Evolutionary conservation across 2,113 vertebrate species (phyloP).

Genomic region (Malurus alboscapulatus): DNA sequence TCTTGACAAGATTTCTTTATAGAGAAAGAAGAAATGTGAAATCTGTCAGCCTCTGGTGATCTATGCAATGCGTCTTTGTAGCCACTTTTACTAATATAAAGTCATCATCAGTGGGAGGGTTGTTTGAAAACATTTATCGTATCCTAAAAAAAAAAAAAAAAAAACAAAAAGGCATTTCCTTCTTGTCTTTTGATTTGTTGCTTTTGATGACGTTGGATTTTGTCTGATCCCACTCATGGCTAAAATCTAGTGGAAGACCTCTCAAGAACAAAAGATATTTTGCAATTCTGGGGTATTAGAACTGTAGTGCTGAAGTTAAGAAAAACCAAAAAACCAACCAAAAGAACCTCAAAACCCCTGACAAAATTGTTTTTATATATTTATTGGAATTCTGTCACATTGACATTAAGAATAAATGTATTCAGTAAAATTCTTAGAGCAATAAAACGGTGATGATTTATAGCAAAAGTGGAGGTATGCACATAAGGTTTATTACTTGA

Average conservation of each 20-base stretch:
- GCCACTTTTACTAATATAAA: neutral
- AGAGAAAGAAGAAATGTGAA: neutral
- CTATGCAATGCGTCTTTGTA: neutral
- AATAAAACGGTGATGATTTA: neutral
- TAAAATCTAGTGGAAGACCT: neutral
- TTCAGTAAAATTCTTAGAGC: neutral
- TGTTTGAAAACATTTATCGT: neutral
- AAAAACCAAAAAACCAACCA: neutral
- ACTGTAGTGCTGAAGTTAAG: neutral
- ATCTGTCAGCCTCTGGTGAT: neutral
- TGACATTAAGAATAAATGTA: neutral
- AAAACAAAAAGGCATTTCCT: accelerated
- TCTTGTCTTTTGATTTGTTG: neutral
- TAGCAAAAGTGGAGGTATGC: neutral
- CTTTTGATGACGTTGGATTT: neutral
- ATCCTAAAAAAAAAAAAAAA: neutral
- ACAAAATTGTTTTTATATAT: neutral
- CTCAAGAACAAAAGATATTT: neutral
- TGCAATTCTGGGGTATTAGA: neutral
- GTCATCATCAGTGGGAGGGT: neutral
- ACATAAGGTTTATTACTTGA: accelerated
- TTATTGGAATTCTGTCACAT: neutral
- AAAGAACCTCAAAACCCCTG: neutral
- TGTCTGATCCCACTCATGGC: neutral
- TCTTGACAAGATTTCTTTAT: neutral